These are phyloP conservation scores for Tragelaphus eurycerus DNA, from an alignment of 2,797 vertebrate species.

Conservation along the genomic window DNA sequence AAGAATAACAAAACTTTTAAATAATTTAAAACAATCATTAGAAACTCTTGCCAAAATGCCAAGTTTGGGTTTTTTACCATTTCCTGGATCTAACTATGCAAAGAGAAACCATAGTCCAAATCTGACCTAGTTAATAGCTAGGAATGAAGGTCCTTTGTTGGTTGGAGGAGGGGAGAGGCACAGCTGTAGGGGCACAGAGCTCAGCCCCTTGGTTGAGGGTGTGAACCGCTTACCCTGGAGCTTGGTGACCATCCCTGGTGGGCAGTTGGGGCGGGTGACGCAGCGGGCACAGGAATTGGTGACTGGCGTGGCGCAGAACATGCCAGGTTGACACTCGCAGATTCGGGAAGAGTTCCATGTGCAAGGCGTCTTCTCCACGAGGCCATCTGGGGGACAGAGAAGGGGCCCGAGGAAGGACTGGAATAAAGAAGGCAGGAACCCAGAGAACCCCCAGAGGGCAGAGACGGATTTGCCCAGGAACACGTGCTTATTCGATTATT, in stretches of 20 bases:
- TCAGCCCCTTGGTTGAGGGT: accelerated
- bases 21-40: background rate
- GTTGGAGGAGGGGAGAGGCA: too few relatives aligned
- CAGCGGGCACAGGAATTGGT: conserved; percentile 55
- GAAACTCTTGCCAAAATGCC: background rate
- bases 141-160: background rate
- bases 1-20: background rate
- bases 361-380: conserved; percentile 80
- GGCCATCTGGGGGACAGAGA: conserved; percentile 25
- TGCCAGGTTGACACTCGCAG: conserved; percentile 76
- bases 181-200: background rate
- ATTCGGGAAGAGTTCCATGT: conserved; percentile 43
- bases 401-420: background rate
- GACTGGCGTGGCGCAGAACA: background rate
- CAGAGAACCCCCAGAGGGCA: background rate
- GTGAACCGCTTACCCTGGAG: conserved; percentile 65
- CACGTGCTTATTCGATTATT: background rate
- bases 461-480: background rate
- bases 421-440: background rate
- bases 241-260: conserved; percentile 48
- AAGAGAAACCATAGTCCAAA: background rate
- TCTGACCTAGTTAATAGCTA: background rate
- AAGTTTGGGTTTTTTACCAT: background rate
- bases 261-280: background rate
- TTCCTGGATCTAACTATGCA: background rate